A percentile compares a stretch with the other conserved stretches of the same genome.
These are phyloP conservation scores for Acanthoscelides obtectus DNA, from an alignment of 2,888 invertebrate species.

Conservation along the genomic window DNA sequence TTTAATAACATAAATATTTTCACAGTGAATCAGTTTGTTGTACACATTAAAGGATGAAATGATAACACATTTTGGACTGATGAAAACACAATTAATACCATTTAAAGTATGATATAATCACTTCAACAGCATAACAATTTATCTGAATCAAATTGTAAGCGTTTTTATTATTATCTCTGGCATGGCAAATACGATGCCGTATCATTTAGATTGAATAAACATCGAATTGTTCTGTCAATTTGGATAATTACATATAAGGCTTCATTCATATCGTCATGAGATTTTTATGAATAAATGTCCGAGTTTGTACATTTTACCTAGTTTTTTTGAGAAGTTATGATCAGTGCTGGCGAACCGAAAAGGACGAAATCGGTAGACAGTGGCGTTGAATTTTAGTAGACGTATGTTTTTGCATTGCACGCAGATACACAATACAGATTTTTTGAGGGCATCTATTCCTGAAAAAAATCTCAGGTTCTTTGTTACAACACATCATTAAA, in stretches of 20 bases:
- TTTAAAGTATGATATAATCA: neutral
- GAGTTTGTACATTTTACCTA: no score
- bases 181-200: neutral
- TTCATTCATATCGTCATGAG: neutral
- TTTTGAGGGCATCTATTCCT: no score
- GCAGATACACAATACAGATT: no score
- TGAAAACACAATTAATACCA: neutral
- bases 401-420: no score
- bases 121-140: neutral
- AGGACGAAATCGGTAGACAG: no score
- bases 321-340: no score
- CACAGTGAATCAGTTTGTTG: neutral
- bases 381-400: no score
- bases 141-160: neutral
- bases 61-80: neutral
- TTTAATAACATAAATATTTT: neutral
- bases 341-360: no score
- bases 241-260: neutral
- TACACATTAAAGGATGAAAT: neutral
- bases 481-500: no score
- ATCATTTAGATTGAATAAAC: neutral
- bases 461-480: no score
- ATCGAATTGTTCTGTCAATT: neutral
- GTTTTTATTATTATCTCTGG: neutral
- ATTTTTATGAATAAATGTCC: no score